A percentile compares a stretch with the other conserved stretches of the same genome.
Evolutionary conservation across 2,888 invertebrate genomes (phyloP).

Genomic region (Exephanes ischioxanthus): DNA sequence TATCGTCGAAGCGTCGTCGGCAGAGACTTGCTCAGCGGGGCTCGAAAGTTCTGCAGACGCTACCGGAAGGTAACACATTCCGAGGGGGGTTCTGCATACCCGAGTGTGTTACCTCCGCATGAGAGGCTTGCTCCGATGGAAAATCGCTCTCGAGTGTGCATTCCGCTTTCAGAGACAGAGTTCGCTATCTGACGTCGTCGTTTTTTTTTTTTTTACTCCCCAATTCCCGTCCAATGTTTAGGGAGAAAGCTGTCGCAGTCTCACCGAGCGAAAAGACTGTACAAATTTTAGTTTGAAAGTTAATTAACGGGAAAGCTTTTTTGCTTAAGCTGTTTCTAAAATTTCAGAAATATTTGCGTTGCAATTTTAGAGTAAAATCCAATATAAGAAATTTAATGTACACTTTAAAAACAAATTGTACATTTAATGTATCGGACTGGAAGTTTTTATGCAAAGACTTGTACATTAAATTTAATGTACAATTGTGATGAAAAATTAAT

Average conservation of each 20-base stretch:
- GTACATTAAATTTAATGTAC: too few relatives aligned
- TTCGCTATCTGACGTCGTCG: constrained; percentile 32
- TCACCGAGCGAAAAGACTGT: not conserved
- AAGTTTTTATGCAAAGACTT: too few relatives aligned
- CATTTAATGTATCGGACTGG: too few relatives aligned
- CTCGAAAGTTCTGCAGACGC: constrained; percentile 35
- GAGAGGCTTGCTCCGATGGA: constrained; percentile 51
- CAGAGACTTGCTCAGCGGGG: not conserved
- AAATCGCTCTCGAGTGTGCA: constrained; percentile 14
- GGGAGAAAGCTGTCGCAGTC: not conserved
- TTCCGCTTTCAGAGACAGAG: constrained; percentile 51
- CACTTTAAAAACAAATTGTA: too few relatives aligned
- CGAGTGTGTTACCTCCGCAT: constrained; percentile 42
- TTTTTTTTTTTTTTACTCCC: not conserved
- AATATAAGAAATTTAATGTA: too few relatives aligned
- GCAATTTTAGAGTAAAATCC: too few relatives aligned
- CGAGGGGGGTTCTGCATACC: constrained; percentile 31
- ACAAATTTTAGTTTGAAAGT: too few relatives aligned
- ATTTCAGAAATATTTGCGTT: too few relatives aligned
- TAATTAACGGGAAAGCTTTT: too few relatives aligned
- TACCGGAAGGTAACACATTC: constrained; percentile 46
- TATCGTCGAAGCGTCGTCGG: constrained; percentile 24
- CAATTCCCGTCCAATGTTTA: not conserved
- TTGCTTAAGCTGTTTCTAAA: too few relatives aligned
- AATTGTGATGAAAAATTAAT: too few relatives aligned